Conservation (phyloP, 2,113 vertebrate species). For the Glaucidium brasilianum region DNA sequence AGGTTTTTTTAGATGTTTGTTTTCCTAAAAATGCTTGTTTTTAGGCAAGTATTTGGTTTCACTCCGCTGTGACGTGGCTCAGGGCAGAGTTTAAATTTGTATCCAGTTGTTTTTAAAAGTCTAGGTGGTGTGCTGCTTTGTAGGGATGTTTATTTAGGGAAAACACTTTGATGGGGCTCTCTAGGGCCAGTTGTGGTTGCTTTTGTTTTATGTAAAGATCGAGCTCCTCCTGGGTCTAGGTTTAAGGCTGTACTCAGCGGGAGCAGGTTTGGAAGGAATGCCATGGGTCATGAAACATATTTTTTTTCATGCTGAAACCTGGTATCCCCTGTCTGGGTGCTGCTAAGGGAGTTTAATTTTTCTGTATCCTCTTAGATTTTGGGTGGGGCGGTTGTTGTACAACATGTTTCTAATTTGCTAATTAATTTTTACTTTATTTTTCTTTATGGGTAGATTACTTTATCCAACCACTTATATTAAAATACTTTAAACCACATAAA, state of each 20-base stretch:
- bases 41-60: background rate
- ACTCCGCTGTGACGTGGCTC: background rate
- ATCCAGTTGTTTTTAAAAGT: background rate
- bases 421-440: slow-evolving; percentile 32
- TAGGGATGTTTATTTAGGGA: slow-evolving; percentile 30
- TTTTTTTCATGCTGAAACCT: background rate
- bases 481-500: slow-evolving; percentile 43
- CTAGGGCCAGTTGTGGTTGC: background rate
- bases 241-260: background rate
- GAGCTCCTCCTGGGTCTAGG: background rate
- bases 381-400: background rate
- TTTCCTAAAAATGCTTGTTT: background rate
- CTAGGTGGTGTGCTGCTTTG: background rate
- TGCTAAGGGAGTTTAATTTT: background rate
- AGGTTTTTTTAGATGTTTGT: background rate
- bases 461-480: background rate
- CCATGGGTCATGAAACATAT: background rate
- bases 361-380: background rate
- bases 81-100: background rate
- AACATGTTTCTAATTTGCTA: slow-evolving; percentile 10
- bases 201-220: slow-evolving; percentile 47
- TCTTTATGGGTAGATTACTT: background rate
- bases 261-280: background rate
- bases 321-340: background rate
- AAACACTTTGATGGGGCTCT: slow-evolving; percentile 33